Evolutionary conservation across 2,888 invertebrate genomes (phyloP).

Genomic region (Sicus ferrugineus): DNA sequence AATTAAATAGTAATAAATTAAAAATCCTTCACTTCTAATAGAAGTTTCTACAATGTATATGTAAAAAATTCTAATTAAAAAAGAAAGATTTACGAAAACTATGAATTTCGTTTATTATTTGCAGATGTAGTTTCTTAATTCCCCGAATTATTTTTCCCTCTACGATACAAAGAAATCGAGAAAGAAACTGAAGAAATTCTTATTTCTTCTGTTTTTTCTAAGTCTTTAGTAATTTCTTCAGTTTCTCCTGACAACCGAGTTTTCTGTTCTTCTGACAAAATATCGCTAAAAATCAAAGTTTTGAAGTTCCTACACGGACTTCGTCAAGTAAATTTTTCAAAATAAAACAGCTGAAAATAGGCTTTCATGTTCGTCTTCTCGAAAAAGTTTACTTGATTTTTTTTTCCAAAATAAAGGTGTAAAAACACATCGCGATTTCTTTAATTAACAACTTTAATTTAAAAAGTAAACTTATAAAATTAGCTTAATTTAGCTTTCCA

Average conservation of each 20-base stretch:
- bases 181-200: no score
- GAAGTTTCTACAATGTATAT: not conserved
- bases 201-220: no score
- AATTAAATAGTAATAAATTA: not conserved
- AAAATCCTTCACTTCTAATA: not conserved
- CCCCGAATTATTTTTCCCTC: no score
- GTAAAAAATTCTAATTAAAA: not conserved
- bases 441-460: no score
- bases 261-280: not conserved
- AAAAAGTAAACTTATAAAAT: not conserved
- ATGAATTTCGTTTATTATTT: not conserved
- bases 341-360: no score
- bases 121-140: no score
- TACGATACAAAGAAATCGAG: no score
- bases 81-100: not conserved
- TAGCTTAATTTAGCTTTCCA: not conserved
- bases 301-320: not conserved
- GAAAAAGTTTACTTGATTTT: not conserved
- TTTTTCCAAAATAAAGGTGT: no score
- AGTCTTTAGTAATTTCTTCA: not conserved
- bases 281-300: not conserved
- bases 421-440: no score
- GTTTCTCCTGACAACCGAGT: not conserved
- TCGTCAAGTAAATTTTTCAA: no score
- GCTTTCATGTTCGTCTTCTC: no score